Base-by-base conservation (phyloP, 2,113 vertebrate species). In the Bos javanicus region DNA sequence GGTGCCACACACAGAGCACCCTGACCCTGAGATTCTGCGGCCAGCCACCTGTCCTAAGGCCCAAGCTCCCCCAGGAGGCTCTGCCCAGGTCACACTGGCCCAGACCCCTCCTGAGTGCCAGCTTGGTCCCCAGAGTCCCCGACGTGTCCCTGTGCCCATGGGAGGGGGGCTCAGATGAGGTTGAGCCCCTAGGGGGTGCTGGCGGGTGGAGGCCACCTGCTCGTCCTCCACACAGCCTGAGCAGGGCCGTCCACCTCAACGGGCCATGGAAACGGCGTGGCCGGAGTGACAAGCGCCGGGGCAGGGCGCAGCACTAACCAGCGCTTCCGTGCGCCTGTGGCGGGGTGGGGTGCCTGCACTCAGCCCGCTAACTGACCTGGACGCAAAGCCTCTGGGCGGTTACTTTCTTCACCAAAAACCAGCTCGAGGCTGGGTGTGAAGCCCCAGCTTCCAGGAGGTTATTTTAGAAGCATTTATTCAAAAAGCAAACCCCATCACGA, bases 261-360 rank as follows among this genome's bases (percentile, higher is more conserved):
- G 0, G 19, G 46, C 64, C 80, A 19, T 7, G 7, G 2, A 30
- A 16, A 10, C 30, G 0, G 10, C 0, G 1, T 2, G 13, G 48
- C 23, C 1, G 0, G n/a, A 4, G 16, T 0, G 11, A 30, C 13
- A 2, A 23, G 23, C 10, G 4, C 26, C 0, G 39, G 56, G 16
- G 43, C 26, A 11, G 11, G 5, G 52, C 0, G 3, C n/a, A 8
- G 19, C 3, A 25, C 12, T 23, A 36, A 25, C 3, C 33, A 52
- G 16, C 30, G 10, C 30, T 17, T 50, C 16, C 8, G 8, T 48
- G 76, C 10, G 15, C 43, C 78, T 1, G 28, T 19, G 7, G 7
- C 1, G 3, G 14, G 48, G 80, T 7, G 11, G 19, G 5, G 11
- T 3, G 78, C 78, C 78, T 21, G 10, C 23, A 23, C 4, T 2